Percentiles rank a stretch among this genome's conserved stretches.
These are phyloP conservation scores for Unio pictorum DNA, from an alignment of 2,888 invertebrate species.

Conservation along the genomic window DNA sequence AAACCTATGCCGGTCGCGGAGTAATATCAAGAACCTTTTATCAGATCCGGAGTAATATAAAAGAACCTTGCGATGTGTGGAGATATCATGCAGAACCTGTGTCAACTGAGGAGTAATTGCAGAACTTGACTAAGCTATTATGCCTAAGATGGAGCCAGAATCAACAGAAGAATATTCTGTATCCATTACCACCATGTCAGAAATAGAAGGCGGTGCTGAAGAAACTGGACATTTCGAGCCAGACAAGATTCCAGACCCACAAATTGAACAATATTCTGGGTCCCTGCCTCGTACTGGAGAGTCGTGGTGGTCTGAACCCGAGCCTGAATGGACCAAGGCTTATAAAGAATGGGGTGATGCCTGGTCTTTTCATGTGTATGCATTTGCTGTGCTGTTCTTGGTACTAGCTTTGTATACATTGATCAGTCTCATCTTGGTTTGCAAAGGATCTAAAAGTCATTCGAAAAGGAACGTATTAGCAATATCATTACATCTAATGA, in stretches of 20 bases:
- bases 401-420: conserved; percentile 23
- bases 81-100: conserved; percentile 10
- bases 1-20: too few relatives aligned
- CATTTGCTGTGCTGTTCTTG: conserved; percentile 34
- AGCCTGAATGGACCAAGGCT: conserved; percentile 48
- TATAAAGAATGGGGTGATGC: conserved; percentile 42
- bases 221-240: conserved; percentile 6
- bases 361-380: conserved; percentile 56
- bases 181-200: conserved; percentile 5
- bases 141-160: conserved; percentile 18
- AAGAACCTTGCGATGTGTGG: too few relatives aligned
- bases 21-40: too few relatives aligned
- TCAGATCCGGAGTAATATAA: too few relatives aligned
- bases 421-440: conserved; percentile 25
- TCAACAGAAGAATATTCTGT: conserved; percentile 9
- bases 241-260: conserved; percentile 9
- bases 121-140: conserved; percentile 19
- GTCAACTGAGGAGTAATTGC: conserved; percentile 11
- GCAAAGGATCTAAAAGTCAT: conserved; percentile 14
- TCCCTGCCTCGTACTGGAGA: neutral
- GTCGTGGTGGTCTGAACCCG: conserved; percentile 47
- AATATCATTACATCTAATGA: conserved; percentile 42
- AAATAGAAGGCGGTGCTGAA: conserved; percentile 5
- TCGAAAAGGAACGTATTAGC: conserved; percentile 36
- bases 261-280: conserved; percentile 2